Percentiles rank a stretch among this genome's conserved stretches.
Conservation (phyloP, 2,888 invertebrate genomes). For the Brenthis hecate region DNA sequence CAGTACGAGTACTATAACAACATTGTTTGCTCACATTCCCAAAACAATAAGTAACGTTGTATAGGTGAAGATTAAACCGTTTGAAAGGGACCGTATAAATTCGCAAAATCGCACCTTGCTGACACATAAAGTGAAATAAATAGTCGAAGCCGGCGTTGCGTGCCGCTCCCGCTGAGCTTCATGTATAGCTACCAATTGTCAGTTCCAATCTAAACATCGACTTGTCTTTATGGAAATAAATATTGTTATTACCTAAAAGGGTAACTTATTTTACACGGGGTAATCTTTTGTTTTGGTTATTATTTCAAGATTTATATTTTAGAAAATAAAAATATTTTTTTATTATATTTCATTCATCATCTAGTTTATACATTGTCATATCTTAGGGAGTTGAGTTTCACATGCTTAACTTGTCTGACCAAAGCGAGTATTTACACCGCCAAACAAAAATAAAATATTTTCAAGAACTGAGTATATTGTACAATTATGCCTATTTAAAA, state of each 20-base stretch:
- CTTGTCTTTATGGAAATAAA: constrained; percentile 29
- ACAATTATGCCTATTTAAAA: too few relatives aligned
- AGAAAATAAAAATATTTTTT: too few relatives aligned
- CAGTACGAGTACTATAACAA: neutral
- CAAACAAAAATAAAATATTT: too few relatives aligned
- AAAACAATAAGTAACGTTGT: constrained; percentile 32
- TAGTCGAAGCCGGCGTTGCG: constrained; percentile 57
- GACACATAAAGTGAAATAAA: constrained; percentile 67
- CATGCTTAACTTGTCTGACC: too few relatives aligned
- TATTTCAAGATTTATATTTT: too few relatives aligned
- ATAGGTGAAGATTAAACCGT: constrained; percentile 42
- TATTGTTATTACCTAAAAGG: constrained; percentile 21
- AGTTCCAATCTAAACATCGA: constrained; percentile 48
- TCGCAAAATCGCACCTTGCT: constrained; percentile 51
- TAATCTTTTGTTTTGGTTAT: neutral
- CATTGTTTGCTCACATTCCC: constrained; percentile 15
- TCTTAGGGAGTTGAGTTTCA: too few relatives aligned
- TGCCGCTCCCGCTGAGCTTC: constrained; percentile 44
- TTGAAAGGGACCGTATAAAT: constrained; percentile 50
- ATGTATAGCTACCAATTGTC: constrained; percentile 46
- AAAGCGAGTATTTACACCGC: too few relatives aligned
- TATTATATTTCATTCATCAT: too few relatives aligned
- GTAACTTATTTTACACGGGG: constrained; percentile 12
- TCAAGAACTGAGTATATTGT: too few relatives aligned
- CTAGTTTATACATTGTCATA: too few relatives aligned